Evolutionary conservation across 2,797 vertebrate genomes (phyloP).

Genomic region (Chromis chromis): DNA sequence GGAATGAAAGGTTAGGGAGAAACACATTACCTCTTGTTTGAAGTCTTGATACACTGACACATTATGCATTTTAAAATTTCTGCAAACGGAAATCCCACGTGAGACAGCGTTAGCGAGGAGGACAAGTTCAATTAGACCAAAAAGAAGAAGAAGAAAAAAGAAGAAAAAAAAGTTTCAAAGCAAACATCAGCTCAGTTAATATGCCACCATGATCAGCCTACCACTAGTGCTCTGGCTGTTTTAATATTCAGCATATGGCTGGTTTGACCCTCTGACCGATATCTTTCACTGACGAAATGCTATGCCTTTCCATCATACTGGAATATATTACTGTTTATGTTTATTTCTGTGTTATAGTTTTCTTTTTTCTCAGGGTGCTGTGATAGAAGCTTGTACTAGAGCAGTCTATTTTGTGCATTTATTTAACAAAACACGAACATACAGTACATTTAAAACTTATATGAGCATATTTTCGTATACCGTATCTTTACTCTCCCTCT

Average conservation of each 20-base stretch:
- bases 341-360: constrained; percentile 79
- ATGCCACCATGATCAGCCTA: constrained; percentile 73
- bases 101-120: constrained; percentile 69
- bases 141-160: constrained; percentile 27
- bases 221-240: constrained; percentile 78
- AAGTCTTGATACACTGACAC: constrained; percentile 85
- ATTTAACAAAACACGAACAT: constrained; percentile 82
- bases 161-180: constrained; percentile 56
- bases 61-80: constrained; percentile 79
- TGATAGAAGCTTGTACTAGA: constrained; percentile 86
- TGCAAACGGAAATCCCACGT: constrained; percentile 69
- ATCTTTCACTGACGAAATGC: constrained; percentile 82
- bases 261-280: constrained; percentile 76
- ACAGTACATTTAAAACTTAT: constrained; percentile 79
- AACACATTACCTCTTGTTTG: constrained; percentile 87
- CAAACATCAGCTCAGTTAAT: constrained; percentile 70
- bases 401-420: constrained; percentile 86
- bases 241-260: constrained; percentile 77
- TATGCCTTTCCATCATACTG: constrained; percentile 89
- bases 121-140: constrained; percentile 79
- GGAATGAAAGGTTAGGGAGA: constrained; percentile 77
- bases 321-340: constrained; percentile 84
- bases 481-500: constrained; percentile 80
- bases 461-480: constrained; percentile 83
- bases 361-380: constrained; percentile 90